Conservation (phyloP, 2,888 invertebrate species). For the Athripsodes cinereus region DNA sequence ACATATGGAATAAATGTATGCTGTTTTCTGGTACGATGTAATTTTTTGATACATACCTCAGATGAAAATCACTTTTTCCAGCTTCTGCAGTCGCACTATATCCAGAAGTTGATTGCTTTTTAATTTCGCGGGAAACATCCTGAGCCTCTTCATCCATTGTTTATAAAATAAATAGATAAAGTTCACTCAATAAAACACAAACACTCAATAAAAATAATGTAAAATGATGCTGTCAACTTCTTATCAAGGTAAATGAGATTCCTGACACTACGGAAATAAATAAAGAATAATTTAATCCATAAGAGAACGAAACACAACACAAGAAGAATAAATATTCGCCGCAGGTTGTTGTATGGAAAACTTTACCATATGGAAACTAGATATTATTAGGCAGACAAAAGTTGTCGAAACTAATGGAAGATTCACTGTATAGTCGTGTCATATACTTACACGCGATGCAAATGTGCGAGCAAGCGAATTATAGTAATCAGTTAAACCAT, state of each 20-base stretch:
- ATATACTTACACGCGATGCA: too few relatives aligned
- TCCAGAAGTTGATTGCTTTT: conserved; percentile 18
- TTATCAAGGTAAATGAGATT: neutral
- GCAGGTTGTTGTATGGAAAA: neutral
- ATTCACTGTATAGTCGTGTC: too few relatives aligned
- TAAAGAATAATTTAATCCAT: too few relatives aligned
- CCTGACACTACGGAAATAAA: neutral
- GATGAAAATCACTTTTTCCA: conserved; percentile 13
- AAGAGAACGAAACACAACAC: too few relatives aligned
- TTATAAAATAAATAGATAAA: neutral
- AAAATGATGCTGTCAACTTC: neutral
- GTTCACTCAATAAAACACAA: neutral
- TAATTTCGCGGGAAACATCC: conserved; percentile 25
- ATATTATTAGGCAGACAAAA: neutral
- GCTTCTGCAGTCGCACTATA: conserved; percentile 20
- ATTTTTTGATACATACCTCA: conserved; percentile 6
- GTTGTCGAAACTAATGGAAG: neutral
- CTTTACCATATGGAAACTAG: neutral
- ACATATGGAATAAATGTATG: too few relatives aligned
- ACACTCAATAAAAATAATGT: neutral
- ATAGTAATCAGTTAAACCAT: too few relatives aligned
- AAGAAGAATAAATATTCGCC: too few relatives aligned
- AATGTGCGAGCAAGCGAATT: too few relatives aligned
- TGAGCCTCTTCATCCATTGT: conserved; percentile 22
- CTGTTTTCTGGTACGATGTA: too few relatives aligned